Percentiles rank a stretch among this genome's conserved stretches.
Conservation (phyloP, 2,888 invertebrate species). For the Nemotelus pantherinus region DNA sequence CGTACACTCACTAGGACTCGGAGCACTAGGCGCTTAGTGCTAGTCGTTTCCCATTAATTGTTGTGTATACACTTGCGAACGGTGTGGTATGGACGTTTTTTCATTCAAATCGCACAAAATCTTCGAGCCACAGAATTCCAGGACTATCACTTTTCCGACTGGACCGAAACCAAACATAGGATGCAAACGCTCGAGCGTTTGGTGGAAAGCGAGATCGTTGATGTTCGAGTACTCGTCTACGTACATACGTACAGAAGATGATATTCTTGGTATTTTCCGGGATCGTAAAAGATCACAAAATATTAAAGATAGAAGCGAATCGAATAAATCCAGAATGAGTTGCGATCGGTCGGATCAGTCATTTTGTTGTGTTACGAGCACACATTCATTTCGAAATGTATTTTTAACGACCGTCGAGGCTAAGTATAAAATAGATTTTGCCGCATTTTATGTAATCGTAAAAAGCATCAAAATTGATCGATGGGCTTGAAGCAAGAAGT, state of each 20-base stretch:
- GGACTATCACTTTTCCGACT: no score
- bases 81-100: no score
- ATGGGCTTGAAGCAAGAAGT: not conserved
- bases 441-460: conserved; percentile 6
- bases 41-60: no score
- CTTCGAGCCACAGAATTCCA: no score
- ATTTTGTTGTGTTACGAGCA: not conserved
- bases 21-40: no score
- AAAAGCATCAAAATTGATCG: conserved; percentile 1
- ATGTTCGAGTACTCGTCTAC: not conserved
- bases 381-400: not conserved
- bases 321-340: not conserved
- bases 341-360: not conserved
- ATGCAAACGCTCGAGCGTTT: no score
- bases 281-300: conserved; percentile 24
- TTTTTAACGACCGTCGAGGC: not conserved
- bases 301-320: not conserved
- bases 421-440: conserved; percentile 8
- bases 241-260: no score
- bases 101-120: no score
- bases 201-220: not conserved
- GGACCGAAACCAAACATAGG: no score
- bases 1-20: no score
- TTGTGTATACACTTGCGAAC: no score
- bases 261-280: not conserved